A percentile compares a stretch with the other conserved stretches of the same genome.
Conservation (phyloP, 1,140 invertebrate genomes). For the Pseudomyrmex gracilis region DNA sequence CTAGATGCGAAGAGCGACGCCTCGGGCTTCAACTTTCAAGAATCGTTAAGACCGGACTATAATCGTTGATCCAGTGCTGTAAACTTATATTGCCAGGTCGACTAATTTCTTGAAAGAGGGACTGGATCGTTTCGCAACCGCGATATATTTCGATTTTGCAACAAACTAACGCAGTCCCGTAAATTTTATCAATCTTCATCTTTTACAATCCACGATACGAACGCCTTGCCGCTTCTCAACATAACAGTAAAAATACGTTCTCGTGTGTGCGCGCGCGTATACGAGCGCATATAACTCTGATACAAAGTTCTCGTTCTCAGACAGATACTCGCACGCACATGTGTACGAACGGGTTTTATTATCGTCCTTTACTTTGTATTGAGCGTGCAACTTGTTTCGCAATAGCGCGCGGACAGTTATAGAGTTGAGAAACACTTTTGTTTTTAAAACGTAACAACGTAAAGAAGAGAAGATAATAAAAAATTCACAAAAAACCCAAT, state of each 20-base stretch:
- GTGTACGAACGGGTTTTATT: too few relatives aligned
- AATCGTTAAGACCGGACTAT: constrained; percentile 76
- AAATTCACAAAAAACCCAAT: too few relatives aligned
- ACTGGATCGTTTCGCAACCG: constrained; percentile 47
- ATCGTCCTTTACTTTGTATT: constrained; percentile 28
- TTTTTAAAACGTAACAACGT: background rate
- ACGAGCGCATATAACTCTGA: background rate
- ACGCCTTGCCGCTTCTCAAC: constrained; percentile 27
- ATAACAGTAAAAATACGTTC: constrained; percentile 15
- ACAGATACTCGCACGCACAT: too few relatives aligned
- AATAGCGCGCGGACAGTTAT: constrained; percentile 29
- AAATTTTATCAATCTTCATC: constrained; percentile 40
- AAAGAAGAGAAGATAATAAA: background rate
- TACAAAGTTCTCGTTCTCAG: too few relatives aligned
- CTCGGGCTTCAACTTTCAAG: constrained; percentile 69
- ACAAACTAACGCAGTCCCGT: constrained; percentile 61
- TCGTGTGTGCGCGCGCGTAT: background rate
- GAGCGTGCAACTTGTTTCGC: constrained; percentile 25
- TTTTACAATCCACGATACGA: constrained; percentile 53
- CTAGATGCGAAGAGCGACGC: constrained; percentile 58
- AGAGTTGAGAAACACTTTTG: constrained; percentile 22
- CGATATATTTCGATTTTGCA: constrained; percentile 44
- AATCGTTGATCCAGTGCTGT: constrained; percentile 73
- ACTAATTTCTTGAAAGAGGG: constrained; percentile 43
- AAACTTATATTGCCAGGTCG: constrained; percentile 74